Evolutionary conservation across 2,797 vertebrate species (phyloP), one percentile per base, ranked within the genome.

Genomic region (Coluber constrictor): DNA sequence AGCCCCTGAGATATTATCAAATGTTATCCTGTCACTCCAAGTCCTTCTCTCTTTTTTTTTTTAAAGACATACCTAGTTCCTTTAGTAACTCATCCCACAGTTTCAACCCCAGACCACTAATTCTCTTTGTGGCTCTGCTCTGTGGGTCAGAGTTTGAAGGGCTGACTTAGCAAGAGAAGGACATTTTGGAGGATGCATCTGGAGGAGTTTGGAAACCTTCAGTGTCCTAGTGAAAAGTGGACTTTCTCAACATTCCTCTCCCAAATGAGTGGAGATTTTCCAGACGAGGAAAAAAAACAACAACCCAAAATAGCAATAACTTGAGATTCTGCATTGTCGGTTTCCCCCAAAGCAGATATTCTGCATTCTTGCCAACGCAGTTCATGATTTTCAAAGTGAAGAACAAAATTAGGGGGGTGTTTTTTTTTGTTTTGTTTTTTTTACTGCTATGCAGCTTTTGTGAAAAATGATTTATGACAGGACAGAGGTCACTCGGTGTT

Each of bases 251-350:
- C 29, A 5, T 29, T 51, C 86, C 51, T 56, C 51, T 87, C 27
- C 16, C 12, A 56, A 54, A 55, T 10, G 27, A 27, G 2, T n/a
- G 43, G 86, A 10, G 51, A 55, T 55, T 55, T 23, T n/a, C 5
- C 83, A 51, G 9, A 15, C 12, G 1, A 86, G 4, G 25, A 29
- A 5, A 8, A 7, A 15, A 2, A n/a, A 88, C n/a, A n/a, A n/a
- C n/a, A 4, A 4, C 3, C 43, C 25, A 61, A 25, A 25, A 16
- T 11, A 57, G 13, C 3, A 1, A 16, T 16, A 32, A 25, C 9
- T 55, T 0, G 6, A 8, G 25, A 54, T 43, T 59, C 87, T 16
- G 1, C 2, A 6, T 20, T 0, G 7, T 56, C 3, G 1, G 10
- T 63, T 10, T 9, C 32, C 70, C 79, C 59, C 86, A 16, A 83